These are phyloP conservation scores for Albula goreensis DNA, from an alignment of 2,113 vertebrate genomes.

Conservation along the genomic window DNA sequence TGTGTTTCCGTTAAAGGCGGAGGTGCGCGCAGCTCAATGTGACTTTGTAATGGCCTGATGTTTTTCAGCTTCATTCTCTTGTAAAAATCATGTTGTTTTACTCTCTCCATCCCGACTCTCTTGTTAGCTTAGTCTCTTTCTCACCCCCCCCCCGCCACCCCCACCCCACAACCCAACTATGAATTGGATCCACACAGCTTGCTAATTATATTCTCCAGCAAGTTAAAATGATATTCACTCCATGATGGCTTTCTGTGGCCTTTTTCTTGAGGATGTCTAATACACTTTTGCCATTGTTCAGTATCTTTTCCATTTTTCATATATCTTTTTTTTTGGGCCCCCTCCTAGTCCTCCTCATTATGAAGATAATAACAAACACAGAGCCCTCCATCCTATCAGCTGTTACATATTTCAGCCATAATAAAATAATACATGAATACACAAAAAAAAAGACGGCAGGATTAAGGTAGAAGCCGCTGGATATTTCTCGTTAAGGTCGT, in stretches of 20 bases:
- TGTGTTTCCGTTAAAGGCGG: not conserved
- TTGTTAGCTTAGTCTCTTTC: not conserved
- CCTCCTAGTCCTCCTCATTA: too few relatives aligned
- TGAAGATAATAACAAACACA: too few relatives aligned
- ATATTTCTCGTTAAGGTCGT: slow-evolving; percentile 55
- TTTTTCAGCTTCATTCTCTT: not conserved
- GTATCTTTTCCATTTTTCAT: slow-evolving; percentile 50
- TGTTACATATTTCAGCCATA: too few relatives aligned
- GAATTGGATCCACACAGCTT: not conserved
- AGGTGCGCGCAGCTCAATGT: not conserved
- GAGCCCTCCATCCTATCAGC: too few relatives aligned
- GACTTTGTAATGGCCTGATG: not conserved
- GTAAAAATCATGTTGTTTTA: too few relatives aligned
- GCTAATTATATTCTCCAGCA: not conserved
- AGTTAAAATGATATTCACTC: not conserved
- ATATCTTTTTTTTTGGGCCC: slow-evolving; percentile 4
- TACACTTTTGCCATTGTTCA: not conserved
- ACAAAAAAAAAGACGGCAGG: slow-evolving; percentile 38
- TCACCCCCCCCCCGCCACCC: not conserved
- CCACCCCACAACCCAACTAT: too few relatives aligned
- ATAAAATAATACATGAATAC: not conserved
- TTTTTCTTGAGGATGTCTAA: not conserved
- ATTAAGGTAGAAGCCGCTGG: slow-evolving; percentile 50
- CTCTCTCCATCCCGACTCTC: too few relatives aligned
- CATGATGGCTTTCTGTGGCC: not conserved